phyloP scores from a whole-genome alignment of 2,888 invertebrate species.

The Agrochola litura region DNA sequence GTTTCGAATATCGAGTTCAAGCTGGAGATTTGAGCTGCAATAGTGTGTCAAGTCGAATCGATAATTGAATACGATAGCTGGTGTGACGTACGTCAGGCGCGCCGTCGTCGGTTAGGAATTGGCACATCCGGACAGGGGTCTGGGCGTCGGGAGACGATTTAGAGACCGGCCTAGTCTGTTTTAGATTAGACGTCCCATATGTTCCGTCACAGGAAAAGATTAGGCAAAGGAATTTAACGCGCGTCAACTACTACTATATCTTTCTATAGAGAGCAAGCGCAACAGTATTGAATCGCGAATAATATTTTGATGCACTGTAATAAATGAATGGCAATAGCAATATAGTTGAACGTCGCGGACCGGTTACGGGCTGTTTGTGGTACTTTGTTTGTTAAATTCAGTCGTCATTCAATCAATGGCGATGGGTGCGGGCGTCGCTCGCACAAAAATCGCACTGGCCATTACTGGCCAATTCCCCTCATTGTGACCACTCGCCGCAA shows the following conservation, averaged over 20 bases:
- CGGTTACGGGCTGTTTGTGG: slow-evolving; percentile 82
- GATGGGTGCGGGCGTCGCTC: slow-evolving; percentile 89
- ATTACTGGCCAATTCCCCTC: slow-evolving; percentile 89
- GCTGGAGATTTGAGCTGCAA: slow-evolving; percentile 61
- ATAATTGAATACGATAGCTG: slow-evolving; percentile 80
- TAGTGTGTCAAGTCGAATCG: slow-evolving; percentile 72
- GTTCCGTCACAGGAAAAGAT: slow-evolving; percentile 15
- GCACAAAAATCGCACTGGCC: slow-evolving; percentile 89
- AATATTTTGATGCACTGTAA: slow-evolving; percentile 42
- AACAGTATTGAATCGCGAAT: slow-evolving; percentile 1
- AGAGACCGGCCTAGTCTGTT: slow-evolving; percentile 57
- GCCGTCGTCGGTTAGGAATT: slow-evolving; percentile 76
- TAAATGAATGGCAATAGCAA: slow-evolving; percentile 56
- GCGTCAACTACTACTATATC: background rate
- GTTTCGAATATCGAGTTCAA: slow-evolving; percentile 50
- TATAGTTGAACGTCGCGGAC: slow-evolving; percentile 62
- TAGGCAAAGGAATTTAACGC: background rate
- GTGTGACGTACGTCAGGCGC: slow-evolving; percentile 73
- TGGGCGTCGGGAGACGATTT: slow-evolving; percentile 69
- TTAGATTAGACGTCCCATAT: slow-evolving; percentile 39
- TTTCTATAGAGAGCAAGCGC: background rate
- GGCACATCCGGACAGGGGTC: slow-evolving; percentile 81
- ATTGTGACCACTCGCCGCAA: slow-evolving; percentile 89
- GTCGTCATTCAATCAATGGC: slow-evolving; percentile 88
- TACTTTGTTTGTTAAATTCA: slow-evolving; percentile 85